phyloP scores from a whole-genome alignment of 1,140 invertebrate genomes.

The Leptestheria dahalacensis region DNA sequence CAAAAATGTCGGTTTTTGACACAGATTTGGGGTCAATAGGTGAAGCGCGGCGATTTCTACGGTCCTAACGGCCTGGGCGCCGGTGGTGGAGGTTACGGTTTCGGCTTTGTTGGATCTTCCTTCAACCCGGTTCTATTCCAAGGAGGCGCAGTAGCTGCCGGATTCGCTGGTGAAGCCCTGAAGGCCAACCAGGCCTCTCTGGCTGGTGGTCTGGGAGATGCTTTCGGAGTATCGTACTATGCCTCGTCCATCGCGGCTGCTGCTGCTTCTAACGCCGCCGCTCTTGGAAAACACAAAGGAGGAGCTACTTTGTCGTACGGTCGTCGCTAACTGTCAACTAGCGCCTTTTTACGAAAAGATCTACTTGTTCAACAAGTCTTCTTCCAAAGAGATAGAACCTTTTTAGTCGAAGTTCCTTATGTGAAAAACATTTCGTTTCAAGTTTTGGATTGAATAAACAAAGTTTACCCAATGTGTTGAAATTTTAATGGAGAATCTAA shows the following conservation, averaged over 20 bases:
- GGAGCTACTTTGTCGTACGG: background rate
- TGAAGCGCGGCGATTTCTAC: constrained; percentile 6
- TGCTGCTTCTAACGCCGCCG: background rate
- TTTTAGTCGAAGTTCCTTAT: no score
- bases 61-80: constrained; percentile 5
- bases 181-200: constrained; percentile 3
- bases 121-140: constrained; percentile 9
- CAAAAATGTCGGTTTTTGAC: background rate
- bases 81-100: background rate
- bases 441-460: no score
- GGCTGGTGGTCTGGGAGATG: background rate
- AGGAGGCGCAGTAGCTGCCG: background rate
- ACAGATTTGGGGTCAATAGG: background rate
- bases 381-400: no score
- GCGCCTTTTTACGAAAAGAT: background rate
- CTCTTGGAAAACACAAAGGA: constrained; percentile 1
- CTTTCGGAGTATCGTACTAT: background rate
- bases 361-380: no score
- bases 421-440: no score
- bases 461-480: no score
- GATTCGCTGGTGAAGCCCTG: constrained; percentile 2
- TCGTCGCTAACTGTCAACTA: background rate
- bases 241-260: background rate
- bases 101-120: constrained; percentile 2
- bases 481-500: no score